phyloP scores from a whole-genome alignment of 2,797 vertebrate genomes.

The Cirrhinus molitorella region DNA sequence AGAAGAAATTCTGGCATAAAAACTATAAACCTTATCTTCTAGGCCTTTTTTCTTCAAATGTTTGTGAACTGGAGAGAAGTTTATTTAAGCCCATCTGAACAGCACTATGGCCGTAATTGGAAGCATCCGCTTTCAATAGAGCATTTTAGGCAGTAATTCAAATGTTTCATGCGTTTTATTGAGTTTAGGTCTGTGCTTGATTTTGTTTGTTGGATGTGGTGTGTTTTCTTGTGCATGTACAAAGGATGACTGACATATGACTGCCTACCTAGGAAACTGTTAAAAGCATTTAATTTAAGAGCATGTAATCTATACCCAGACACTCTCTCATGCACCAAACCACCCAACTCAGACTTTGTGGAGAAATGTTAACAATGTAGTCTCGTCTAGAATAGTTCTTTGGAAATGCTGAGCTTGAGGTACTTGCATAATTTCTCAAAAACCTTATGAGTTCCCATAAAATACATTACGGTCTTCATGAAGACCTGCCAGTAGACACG shows the following conservation, averaged over 20 bases:
- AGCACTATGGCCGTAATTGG: neutral
- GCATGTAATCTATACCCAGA: neutral
- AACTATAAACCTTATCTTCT: neutral
- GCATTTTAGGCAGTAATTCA: neutral
- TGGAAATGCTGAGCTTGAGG: neutral
- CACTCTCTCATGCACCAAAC: neutral
- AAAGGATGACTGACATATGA: neutral
- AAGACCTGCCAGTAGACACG: constrained; percentile 18
- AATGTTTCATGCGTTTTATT: neutral
- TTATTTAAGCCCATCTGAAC: neutral
- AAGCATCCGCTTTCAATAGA: neutral
- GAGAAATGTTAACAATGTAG: neutral
- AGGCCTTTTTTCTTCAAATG: neutral
- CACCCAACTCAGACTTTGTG: neutral
- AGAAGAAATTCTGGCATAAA: neutral
- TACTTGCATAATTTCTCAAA: neutral
- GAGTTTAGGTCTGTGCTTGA: neutral
- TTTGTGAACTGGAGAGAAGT: neutral
- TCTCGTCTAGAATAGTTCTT: neutral
- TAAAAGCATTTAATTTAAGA: neutral
- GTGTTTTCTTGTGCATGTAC: neutral
- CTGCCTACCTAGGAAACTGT: neutral
- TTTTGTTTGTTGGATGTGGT: constrained; percentile 1
- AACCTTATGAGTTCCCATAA: neutral
- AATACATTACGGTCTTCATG: neutral